Conservation (phyloP, 2,797 vertebrate genomes). For the Ptychadena robeensis region DNA sequence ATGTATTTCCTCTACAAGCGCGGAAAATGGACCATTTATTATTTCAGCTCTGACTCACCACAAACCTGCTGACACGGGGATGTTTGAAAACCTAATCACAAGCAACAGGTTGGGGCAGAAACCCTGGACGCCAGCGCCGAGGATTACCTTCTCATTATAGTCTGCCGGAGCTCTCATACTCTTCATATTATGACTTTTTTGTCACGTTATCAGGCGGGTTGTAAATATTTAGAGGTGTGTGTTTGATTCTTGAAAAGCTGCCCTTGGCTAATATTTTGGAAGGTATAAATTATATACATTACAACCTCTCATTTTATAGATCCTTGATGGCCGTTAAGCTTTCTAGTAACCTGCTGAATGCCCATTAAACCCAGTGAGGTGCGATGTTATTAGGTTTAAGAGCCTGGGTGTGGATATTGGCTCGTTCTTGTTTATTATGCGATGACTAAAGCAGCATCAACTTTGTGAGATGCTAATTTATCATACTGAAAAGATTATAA, state of each 20-base stretch:
- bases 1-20: conserved; percentile 96
- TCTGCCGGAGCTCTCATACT: conserved; percentile 35
- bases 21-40: conserved; percentile 97
- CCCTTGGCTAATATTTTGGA: neutral
- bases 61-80: conserved; percentile 80
- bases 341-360: conserved; percentile 15
- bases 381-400: neutral
- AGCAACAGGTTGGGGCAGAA: conserved; percentile 79
- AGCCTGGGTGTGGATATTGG: conserved; percentile 15
- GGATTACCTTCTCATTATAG: conserved; percentile 75
- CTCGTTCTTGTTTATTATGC: neutral
- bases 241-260: neutral
- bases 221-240: neutral
- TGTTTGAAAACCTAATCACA: conserved; percentile 76
- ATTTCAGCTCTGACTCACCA: conserved; percentile 87
- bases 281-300: neutral
- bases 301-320: neutral
- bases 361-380: neutral
- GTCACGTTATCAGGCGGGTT: conserved; percentile 3
- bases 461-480: neutral
- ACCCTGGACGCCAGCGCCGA: conserved; percentile 68
- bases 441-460: neutral
- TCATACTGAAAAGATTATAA: too few species aligned
- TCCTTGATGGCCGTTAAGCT: neutral
- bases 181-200: conserved; percentile 70